These are phyloP conservation scores for Lepidonotus clava DNA, from an alignment of 2,888 invertebrate species.

Conservation along the genomic window DNA sequence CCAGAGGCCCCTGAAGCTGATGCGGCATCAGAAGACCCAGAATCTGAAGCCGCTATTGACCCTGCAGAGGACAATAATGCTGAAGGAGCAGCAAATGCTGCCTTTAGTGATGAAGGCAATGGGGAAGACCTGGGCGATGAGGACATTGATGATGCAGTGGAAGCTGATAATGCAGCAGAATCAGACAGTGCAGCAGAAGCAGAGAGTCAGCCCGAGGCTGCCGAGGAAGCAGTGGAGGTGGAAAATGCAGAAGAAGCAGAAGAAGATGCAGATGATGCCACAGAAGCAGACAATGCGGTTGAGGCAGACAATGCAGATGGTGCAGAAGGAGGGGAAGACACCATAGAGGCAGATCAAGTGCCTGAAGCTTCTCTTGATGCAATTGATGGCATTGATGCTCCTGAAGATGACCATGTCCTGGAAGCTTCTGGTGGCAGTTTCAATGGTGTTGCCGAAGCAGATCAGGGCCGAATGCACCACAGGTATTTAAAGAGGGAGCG, in stretches of 20 bases:
- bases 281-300: constrained; percentile 25
- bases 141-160: constrained; percentile 32
- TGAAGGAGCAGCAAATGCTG: background rate
- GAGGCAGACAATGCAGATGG: constrained; percentile 4
- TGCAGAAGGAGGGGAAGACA: background rate
- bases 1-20: constrained; percentile 50
- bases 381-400: background rate
- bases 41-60: constrained; percentile 21
- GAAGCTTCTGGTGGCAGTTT: constrained; percentile 15
- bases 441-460: constrained; percentile 22
- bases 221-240: background rate
- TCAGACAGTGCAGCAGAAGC: background rate
- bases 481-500: background rate
- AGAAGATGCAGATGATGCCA: background rate
- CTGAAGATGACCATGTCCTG: constrained; percentile 30
- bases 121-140: background rate
- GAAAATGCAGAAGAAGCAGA: background rate
- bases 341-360: background rate
- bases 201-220: background rate
- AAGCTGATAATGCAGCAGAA: constrained; percentile 8
- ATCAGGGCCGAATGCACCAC: background rate
- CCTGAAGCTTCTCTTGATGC: background rate
- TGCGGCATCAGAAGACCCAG: constrained; percentile 43
- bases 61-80: background rate
- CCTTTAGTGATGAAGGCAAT: background rate